These are phyloP conservation scores for Camelus bactrianus DNA, from an alignment of 2,113 vertebrate species.

Conservation along the genomic window DNA sequence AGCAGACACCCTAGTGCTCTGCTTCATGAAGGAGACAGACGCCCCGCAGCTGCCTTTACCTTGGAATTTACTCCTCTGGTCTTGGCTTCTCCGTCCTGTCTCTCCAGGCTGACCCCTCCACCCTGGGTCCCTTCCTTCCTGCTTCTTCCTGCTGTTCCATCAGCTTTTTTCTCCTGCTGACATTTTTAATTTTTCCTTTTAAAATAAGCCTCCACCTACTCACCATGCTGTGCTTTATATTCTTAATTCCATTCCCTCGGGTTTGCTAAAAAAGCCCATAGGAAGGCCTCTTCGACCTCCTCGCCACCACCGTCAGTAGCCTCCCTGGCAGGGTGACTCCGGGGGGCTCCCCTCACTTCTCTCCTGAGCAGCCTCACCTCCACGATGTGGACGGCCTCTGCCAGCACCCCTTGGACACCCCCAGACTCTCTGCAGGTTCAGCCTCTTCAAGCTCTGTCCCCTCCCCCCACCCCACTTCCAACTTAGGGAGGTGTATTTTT, in stretches of 20 bases:
- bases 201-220: background rate
- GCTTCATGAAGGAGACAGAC: background rate
- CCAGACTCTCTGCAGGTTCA: too few species aligned
- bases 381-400: background rate
- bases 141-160: background rate
- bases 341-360: background rate
- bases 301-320: fast-evolving
- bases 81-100: background rate
- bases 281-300: background rate
- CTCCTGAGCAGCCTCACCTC: too few species aligned
- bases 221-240: background rate
- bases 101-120: background rate
- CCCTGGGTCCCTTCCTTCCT: background rate
- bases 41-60: background rate
- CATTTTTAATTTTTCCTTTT: background rate
- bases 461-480: too few species aligned
- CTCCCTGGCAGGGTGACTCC: background rate
- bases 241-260: background rate
- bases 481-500: background rate
- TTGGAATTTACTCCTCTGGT: background rate
- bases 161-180: background rate
- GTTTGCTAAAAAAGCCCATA: background rate
- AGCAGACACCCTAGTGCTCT: background rate
- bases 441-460: background rate
- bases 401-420: fast-evolving